These are phyloP conservation scores for Drosophila nr. medialis DNA, from an alignment of 2,888 invertebrate genomes.

Conservation along the genomic window DNA sequence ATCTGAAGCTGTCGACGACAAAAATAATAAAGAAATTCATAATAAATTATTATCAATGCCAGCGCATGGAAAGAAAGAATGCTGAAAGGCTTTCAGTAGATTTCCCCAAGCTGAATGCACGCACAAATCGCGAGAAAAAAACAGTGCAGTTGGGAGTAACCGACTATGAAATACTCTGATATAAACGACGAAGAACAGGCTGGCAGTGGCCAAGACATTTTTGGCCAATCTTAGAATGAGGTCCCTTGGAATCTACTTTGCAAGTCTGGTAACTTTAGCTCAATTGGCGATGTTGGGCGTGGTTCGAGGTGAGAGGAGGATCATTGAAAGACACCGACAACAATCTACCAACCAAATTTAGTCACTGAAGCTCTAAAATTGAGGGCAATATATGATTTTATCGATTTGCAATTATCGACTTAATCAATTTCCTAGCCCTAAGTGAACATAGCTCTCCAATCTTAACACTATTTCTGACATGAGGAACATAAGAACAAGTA, in stretches of 20 bases:
- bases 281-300: not conserved
- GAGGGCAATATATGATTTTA: not conserved
- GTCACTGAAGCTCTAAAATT: not conserved
- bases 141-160: not conserved
- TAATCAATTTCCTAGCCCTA: not conserved
- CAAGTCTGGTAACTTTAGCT: not conserved
- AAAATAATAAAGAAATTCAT: slow-evolving; percentile 68
- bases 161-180: not conserved
- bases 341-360: not conserved
- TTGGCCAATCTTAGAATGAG: not conserved
- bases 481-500: not conserved
- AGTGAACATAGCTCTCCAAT: not conserved
- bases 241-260: not conserved
- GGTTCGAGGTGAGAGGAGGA: not conserved
- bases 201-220: not conserved
- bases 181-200: not conserved
- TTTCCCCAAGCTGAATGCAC: slow-evolving; percentile 4
- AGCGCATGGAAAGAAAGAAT: slow-evolving; percentile 21
- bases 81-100: slow-evolving; percentile 53
- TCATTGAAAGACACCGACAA: not conserved
- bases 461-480: not conserved
- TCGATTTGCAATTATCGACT: not conserved
- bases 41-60: slow-evolving; percentile 68
- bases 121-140: slow-evolving; percentile 7
- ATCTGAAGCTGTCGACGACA: slow-evolving; percentile 16